Evolutionary conservation across 2,888 invertebrate genomes (phyloP).

Genomic region (Crioceris asparagi): DNA sequence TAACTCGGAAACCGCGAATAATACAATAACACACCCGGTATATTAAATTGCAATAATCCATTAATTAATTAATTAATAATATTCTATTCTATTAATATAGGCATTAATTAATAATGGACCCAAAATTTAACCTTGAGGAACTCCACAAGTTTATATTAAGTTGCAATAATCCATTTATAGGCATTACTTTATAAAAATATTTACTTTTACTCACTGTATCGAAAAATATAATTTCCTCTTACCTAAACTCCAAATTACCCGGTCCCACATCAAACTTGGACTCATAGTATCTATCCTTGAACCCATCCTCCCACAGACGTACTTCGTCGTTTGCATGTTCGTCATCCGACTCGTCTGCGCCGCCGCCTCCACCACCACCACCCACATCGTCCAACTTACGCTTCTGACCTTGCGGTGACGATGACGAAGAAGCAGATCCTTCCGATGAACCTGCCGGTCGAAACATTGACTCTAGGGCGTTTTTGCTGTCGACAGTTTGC

Average conservation of each 20-base stretch:
- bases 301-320: conserved; percentile 90
- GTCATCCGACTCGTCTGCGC: conserved; percentile 46
- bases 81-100: no score
- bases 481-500: conserved; percentile 22
- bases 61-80: no score
- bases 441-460: conserved; percentile 31
- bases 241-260: conserved; percentile 74
- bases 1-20: no score
- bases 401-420: conserved; percentile 44
- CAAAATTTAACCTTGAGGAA: no score
- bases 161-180: no score
- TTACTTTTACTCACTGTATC: no score
- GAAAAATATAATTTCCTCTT: conserved; percentile 3
- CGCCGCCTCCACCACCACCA: conserved; percentile 9
- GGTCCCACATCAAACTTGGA: conserved; percentile 77
- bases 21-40: no score
- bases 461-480: conserved; percentile 43
- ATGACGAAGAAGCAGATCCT: conserved; percentile 7
- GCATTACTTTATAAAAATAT: no score
- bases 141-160: no score
- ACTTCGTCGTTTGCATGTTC: conserved; percentile 81
- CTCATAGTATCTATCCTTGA: conserved; percentile 96
- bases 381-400: conserved; percentile 42
- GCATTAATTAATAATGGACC: no score
- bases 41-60: no score